Conservation (phyloP, 1,140 invertebrate genomes). For the Sarcophaga bullata region DNA sequence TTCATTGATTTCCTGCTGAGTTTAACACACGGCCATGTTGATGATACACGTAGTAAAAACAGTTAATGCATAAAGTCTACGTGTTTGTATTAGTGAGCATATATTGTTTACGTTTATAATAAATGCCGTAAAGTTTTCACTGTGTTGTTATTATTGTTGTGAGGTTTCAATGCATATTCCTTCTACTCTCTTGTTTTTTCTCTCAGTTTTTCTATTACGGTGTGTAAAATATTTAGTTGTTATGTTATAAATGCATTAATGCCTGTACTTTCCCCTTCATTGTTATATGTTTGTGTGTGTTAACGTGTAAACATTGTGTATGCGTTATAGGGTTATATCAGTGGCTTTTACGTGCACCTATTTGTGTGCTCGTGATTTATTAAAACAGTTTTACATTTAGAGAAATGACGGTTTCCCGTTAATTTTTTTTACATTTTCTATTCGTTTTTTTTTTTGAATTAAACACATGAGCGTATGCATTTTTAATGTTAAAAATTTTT, state of each 20-base stretch:
- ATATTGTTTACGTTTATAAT: background rate
- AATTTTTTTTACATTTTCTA: background rate
- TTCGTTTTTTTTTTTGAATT: background rate
- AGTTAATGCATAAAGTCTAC: too few relatives aligned
- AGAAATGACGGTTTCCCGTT: slow-evolving; percentile 23
- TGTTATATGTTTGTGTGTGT: too few relatives aligned
- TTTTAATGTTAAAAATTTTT: too few relatives aligned
- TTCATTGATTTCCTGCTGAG: slow-evolving; percentile 26
- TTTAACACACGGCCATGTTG: background rate
- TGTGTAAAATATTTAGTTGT: background rate
- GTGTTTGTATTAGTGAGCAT: background rate
- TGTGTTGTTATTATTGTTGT: background rate
- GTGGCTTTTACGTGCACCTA: background rate
- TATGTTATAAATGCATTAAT: background rate
- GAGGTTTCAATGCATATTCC: background rate
- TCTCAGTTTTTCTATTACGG: background rate
- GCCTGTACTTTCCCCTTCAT: background rate
- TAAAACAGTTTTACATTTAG: slow-evolving; percentile 15
- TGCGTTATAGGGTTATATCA: background rate
- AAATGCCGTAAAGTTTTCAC: background rate
- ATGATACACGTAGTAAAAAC: background rate
- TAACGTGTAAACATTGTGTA: too few relatives aligned
- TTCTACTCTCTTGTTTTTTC: background rate
- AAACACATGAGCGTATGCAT: too few relatives aligned
- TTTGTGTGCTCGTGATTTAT: slow-evolving; percentile 3